These are phyloP conservation scores for Aphrophora alni DNA, from an alignment of 2,888 invertebrate genomes.

Conservation along the genomic window DNA sequence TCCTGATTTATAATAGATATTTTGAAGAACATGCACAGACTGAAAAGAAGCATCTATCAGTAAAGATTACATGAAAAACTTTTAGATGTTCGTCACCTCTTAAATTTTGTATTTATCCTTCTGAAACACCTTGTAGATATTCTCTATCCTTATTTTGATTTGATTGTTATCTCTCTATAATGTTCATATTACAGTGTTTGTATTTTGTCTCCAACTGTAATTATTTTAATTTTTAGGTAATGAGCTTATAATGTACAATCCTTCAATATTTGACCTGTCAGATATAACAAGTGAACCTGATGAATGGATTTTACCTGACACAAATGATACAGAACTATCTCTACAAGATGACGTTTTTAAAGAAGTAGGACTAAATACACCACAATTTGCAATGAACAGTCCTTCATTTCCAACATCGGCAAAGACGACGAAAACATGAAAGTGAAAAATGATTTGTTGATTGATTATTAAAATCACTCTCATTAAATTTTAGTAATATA, in stretches of 20 bases:
- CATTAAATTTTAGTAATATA: not conserved
- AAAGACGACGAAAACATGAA: slow-evolving; percentile 25
- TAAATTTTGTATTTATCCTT: no score
- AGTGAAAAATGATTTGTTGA: not conserved
- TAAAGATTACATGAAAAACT: no score
- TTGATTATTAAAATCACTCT: not conserved
- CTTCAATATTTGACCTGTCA: slow-evolving; percentile 19
- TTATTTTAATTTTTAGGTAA: slow-evolving; percentile 26
- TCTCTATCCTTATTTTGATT: no score
- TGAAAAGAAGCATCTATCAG: no score
- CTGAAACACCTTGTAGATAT: no score
- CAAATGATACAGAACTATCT: not conserved
- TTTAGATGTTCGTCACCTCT: no score
- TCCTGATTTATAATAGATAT: no score
- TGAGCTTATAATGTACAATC: slow-evolving; percentile 31
- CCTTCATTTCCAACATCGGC: slow-evolving; percentile 24
- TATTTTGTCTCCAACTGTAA: no score
- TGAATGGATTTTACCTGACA: slow-evolving; percentile 20
- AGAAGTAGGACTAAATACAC: slow-evolving; percentile 20
- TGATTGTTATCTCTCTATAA: no score
- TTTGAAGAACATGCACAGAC: no score
- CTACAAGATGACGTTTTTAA: slow-evolving; percentile 3
- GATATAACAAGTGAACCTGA: slow-evolving; percentile 16
- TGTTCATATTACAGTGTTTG: no score
- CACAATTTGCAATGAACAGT: slow-evolving; percentile 22